A percentile compares a stretch with the other conserved stretches of the same genome.
phyloP scores from a whole-genome alignment of 2,888 invertebrate species.

The Amphiduros pacificus region DNA sequence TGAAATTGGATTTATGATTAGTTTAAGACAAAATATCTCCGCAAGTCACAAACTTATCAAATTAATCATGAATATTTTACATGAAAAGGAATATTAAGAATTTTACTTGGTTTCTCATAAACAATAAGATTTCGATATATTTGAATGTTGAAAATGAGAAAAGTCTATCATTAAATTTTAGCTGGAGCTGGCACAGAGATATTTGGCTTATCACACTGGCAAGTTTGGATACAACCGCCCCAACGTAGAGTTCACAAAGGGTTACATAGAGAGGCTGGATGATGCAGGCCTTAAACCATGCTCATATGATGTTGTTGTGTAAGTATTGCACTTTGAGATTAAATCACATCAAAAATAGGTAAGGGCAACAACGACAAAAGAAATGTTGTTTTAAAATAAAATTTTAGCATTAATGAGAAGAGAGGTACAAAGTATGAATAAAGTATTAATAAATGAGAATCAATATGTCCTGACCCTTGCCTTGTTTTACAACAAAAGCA shows the following conservation, averaged over 20 bases:
- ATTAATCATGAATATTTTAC: too few relatives aligned
- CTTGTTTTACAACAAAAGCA: background rate
- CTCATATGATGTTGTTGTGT: constrained; percentile 47
- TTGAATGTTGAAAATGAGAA: too few relatives aligned
- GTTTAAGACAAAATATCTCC: too few relatives aligned
- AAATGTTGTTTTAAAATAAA: background rate
- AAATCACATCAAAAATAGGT: background rate
- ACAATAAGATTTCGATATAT: too few relatives aligned
- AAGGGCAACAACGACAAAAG: background rate
- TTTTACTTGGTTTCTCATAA: too few relatives aligned
- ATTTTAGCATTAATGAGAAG: background rate
- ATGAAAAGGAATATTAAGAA: too few relatives aligned
- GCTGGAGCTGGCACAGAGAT: constrained; percentile 42
- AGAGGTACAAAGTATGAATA: background rate
- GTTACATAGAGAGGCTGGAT: constrained; percentile 44
- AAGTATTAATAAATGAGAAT: background rate
- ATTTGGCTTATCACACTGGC: constrained; percentile 47
- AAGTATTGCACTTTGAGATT: constrained; percentile 21
- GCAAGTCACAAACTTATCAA: too few relatives aligned
- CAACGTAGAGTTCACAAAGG: constrained; percentile 47
- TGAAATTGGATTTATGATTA: too few relatives aligned
- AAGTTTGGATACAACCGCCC: constrained; percentile 42
- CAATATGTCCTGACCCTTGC: background rate
- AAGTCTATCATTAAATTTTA: constrained; percentile 29
- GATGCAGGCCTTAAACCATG: constrained; percentile 44